A percentile compares a stretch with the other conserved stretches of the same genome.
These are phyloP conservation scores for Diarsia brunnea DNA, from an alignment of 2,888 invertebrate genomes.

Conservation along the genomic window DNA sequence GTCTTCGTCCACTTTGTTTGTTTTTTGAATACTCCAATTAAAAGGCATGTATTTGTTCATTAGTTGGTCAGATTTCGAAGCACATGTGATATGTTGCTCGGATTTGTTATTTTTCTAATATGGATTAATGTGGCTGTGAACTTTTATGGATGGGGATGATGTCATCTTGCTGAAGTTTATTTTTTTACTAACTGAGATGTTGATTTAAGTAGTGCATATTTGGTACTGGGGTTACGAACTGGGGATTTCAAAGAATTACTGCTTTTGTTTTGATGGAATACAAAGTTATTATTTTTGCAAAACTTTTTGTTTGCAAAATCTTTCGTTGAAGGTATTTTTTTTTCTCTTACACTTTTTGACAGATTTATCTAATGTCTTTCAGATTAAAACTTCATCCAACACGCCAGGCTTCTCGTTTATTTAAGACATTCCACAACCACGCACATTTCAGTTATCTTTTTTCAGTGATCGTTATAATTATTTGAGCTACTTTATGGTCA, in stretches of 20 bases:
- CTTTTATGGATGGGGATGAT: slow-evolving; percentile 46
- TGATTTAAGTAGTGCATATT: not conserved
- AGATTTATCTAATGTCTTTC: not conserved
- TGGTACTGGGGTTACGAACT: no score
- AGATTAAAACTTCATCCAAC: not conserved
- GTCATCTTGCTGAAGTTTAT: slow-evolving; percentile 37
- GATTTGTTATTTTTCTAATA: slow-evolving; percentile 42
- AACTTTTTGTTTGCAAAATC: not conserved
- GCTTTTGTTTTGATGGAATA: not conserved
- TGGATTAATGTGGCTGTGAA: slow-evolving; percentile 40
- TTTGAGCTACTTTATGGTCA: slow-evolving; percentile 11
- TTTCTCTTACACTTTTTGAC: not conserved
- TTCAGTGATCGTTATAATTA: slow-evolving; percentile 20
- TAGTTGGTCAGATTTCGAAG: slow-evolving; percentile 50
- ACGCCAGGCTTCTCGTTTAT: not conserved
- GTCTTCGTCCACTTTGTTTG: slow-evolving; percentile 58
- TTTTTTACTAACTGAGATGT: slow-evolving; percentile 17
- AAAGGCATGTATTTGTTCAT: slow-evolving; percentile 36
- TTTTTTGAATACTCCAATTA: slow-evolving; percentile 59
- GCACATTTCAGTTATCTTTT: slow-evolving; percentile 11
- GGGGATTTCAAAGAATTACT: not conserved
- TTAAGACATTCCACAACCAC: slow-evolving; percentile 5
- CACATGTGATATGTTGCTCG: slow-evolving; percentile 32
- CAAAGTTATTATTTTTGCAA: not conserved
- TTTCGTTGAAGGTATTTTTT: not conserved